Evolutionary conservation across 2,113 vertebrate species (phyloP), one percentile per base, ranked within the genome.

Genomic region (Hoplias malabaricus): DNA sequence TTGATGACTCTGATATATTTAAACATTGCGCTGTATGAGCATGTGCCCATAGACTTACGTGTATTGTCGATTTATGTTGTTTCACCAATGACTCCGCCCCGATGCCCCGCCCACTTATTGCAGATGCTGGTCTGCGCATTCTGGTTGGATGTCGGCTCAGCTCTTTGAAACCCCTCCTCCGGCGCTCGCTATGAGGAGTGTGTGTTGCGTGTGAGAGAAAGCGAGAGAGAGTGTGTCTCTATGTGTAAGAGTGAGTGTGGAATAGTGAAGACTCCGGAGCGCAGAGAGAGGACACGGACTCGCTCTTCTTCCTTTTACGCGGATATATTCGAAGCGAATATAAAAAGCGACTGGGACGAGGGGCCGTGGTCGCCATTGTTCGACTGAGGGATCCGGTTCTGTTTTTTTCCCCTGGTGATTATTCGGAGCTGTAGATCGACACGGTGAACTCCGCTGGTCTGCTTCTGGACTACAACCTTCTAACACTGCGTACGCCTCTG

Each of bases 101-200:
- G 40, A 78, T 38, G 29, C 76, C 87, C 86, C 86, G 82, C 88
- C 91, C 87, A 80, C 86, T 81, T 42, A 50, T 79, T 82, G 19
- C 42, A 71, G 56, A 90, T 79, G 82, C 86, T 77, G 84, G 56
- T 84, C 67, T 85, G 84, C 79, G 68, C 16, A 0, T 31, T 8
- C 33, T 87, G 92, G 94, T 95, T 95, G 95, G 95, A 86, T 86
- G 79, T 88, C 89, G 86, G 91, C 87, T 80, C 81, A 57, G 87
- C 38, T 88, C 93, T 93, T 90, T 92, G 90, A 92, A 94, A 90
- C 87, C 84, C 90, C 86, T 91, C 85, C 90, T 85, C 92, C 91
- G 48, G 85, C 86, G 92, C 90, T 84, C 78, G 90, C 92, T 94
- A 90, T 91, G 95, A 92, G 93, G 91, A 90, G 92, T 89, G 90